Evolutionary conservation across 2,797 vertebrate species (phyloP).

Genomic region (Pipistrellus kuhlii): DNA sequence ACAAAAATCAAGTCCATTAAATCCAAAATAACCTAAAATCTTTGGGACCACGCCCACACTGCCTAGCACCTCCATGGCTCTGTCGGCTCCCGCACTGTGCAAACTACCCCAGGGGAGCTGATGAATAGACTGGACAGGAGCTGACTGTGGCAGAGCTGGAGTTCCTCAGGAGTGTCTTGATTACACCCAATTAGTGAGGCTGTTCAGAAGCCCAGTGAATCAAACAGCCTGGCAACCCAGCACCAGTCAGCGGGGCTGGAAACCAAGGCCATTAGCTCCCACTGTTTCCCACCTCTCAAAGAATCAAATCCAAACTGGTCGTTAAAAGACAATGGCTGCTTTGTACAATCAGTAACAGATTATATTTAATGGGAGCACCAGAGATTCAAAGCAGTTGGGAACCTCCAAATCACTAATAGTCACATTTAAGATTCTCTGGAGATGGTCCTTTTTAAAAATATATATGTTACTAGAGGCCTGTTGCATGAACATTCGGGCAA

Average conservation of each 20-base stretch:
- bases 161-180: conserved; percentile 70
- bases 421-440: conserved; percentile 39
- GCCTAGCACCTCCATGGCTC: conserved; percentile 25
- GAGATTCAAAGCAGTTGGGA: conserved; percentile 49
- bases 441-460: background rate
- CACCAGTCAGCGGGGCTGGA: conserved; percentile 40
- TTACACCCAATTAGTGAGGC: conserved; percentile 68
- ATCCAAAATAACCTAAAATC: conserved; percentile 72
- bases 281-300: conserved; percentile 57
- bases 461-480: too few species aligned
- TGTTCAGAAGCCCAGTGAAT: conserved; percentile 50
- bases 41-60: background rate
- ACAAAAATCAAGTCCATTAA: conserved; percentile 55
- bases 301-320: conserved; percentile 44
- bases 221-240: conserved; percentile 36
- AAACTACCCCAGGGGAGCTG: conserved; percentile 45
- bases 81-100: conserved; percentile 4
- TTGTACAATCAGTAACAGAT: conserved; percentile 48
- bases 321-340: conserved; percentile 52
- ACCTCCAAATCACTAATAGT: conserved; percentile 36
- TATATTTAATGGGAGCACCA: conserved; percentile 39
- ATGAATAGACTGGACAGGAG: conserved; percentile 70
- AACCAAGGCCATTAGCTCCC: conserved; percentile 55
- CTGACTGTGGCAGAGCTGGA: background rate
- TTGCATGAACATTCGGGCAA: too few species aligned